Percentiles rank a stretch among this genome's conserved stretches.
phyloP scores from a whole-genome alignment of 2,888 invertebrate genomes.

The Elysia crispata region DNA sequence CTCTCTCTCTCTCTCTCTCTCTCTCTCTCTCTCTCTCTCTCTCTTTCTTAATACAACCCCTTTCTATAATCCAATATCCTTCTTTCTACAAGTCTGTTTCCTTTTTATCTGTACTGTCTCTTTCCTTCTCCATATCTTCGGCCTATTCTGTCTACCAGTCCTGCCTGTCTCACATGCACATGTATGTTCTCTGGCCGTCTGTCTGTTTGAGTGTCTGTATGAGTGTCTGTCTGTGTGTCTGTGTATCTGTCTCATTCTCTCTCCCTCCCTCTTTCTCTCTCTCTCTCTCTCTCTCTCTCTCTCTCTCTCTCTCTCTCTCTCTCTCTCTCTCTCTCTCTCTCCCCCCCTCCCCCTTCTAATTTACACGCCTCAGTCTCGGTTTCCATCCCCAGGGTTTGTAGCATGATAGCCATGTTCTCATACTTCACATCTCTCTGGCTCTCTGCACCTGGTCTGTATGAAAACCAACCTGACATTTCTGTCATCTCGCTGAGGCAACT shows the following conservation, averaged over 20 bases:
- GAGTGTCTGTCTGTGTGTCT: background rate
- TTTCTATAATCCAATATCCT: too few species aligned
- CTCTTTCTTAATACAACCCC: too few species aligned
- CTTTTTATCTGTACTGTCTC: too few species aligned
- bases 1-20: constrained; percentile 14
- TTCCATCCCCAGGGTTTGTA: background rate
- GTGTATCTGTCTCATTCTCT: constrained; percentile 1
- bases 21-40: constrained; percentile 3
- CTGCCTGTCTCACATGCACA: background rate
- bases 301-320: constrained; percentile 18
- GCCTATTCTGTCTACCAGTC: background rate
- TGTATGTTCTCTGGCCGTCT: background rate
- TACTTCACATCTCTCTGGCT: background rate
- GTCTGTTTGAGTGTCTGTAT: constrained; percentile 17
- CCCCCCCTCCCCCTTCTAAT: background rate
- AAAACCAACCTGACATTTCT: too few species aligned
- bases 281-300: constrained; percentile 12
- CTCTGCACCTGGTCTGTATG: background rate
- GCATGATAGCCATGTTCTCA: too few species aligned
- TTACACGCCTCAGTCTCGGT: background rate
- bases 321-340: constrained; percentile 10
- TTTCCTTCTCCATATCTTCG: background rate
- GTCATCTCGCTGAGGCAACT: too few species aligned
- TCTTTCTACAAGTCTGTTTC: background rate
- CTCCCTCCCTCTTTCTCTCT: constrained; percentile 16